A percentile compares a stretch with the other conserved stretches of the same genome.
Conservation (phyloP, 2,888 invertebrate species). For the Syritta pipiens region DNA sequence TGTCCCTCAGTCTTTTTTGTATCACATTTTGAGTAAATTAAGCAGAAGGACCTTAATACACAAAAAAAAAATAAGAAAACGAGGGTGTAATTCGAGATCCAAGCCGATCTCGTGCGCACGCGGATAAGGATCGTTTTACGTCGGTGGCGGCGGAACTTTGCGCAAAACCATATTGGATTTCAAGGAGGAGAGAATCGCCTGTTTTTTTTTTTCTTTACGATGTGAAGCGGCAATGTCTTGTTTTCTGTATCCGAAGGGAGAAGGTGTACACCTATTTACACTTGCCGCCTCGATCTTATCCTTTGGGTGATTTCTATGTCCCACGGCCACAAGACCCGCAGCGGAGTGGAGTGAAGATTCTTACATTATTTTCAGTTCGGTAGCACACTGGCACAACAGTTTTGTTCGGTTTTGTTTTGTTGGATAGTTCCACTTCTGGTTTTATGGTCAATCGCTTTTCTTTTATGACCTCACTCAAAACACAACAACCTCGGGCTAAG, state of each 20-base stretch:
- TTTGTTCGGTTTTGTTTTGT: constrained; percentile 16
- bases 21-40: constrained; percentile 51
- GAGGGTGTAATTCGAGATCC: constrained; percentile 56
- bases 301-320: constrained; percentile 28
- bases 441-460: constrained; percentile 68
- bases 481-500: constrained; percentile 57
- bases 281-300: constrained; percentile 65
- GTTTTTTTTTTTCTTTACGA: not conserved
- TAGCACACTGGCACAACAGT: constrained; percentile 50
- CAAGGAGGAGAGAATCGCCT: constrained; percentile 11
- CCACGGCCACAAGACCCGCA: no score
- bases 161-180: constrained; percentile 52
- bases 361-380: constrained; percentile 61
- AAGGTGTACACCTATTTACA: constrained; percentile 65
- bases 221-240: constrained; percentile 4
- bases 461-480: constrained; percentile 68
- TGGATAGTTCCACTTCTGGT: constrained; percentile 61
- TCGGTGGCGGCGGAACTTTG: constrained; percentile 38
- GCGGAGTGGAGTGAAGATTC: no score
- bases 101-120: constrained; percentile 61
- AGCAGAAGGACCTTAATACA: constrained; percentile 48
- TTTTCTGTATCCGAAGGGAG: constrained; percentile 20
- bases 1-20: not conserved
- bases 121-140: constrained; percentile 62
- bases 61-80: not conserved